Evolutionary conservation across 2,797 vertebrate species (phyloP).

Genomic region (Syncerus caffer): DNA sequence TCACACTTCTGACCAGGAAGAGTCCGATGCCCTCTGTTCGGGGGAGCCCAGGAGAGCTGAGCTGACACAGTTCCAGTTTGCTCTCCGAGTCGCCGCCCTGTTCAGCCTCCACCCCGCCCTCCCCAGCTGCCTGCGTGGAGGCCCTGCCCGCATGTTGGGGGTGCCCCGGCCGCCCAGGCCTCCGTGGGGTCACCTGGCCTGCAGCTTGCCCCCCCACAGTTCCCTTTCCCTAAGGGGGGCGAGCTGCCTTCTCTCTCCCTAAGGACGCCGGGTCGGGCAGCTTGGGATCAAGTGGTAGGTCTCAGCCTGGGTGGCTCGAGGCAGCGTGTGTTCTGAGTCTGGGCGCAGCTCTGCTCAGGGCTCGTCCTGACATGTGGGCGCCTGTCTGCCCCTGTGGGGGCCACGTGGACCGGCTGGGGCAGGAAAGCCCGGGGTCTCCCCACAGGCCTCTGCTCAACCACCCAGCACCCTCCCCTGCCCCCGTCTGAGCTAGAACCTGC

Average conservation of each 20-base stretch:
- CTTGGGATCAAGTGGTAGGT: neutral
- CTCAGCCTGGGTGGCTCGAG: neutral
- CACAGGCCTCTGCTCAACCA: neutral
- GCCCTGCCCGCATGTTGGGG: neutral
- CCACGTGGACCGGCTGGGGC: neutral
- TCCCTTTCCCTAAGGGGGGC: neutral
- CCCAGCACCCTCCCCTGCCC: neutral
- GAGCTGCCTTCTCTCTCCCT: neutral
- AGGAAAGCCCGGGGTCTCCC: neutral
- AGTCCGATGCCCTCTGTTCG: neutral
- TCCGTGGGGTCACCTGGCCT: neutral
- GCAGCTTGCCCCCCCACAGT: neutral
- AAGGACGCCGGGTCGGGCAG: neutral
- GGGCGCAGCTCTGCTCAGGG: neutral
- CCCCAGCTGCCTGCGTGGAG: neutral
- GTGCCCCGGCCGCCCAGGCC: neutral
- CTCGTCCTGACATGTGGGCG: neutral
- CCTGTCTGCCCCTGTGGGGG: neutral
- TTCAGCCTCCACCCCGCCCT: neutral
- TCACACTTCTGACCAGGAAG: neutral
- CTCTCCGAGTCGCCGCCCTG: neutral
- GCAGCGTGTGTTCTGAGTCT: neutral
- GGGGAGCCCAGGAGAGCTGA: neutral
- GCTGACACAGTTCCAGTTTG: neutral
- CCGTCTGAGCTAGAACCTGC: rapidly evolving